These are phyloP conservation scores for Nasonia longicornis DNA, from an alignment of 1,140 invertebrate species.

Conservation along the genomic window DNA sequence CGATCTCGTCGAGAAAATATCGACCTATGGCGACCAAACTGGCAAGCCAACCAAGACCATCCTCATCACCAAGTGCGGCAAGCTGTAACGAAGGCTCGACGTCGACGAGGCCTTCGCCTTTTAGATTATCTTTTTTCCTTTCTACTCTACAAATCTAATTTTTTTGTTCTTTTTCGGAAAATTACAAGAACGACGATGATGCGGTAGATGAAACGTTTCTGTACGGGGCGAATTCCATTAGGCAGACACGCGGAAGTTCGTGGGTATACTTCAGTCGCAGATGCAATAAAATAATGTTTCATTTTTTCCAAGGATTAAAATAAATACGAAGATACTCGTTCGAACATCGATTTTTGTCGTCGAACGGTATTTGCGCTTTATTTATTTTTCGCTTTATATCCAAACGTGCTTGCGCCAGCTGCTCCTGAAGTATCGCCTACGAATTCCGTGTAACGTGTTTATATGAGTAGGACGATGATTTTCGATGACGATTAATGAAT, in stretches of 20 bases:
- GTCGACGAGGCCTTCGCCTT: constrained; percentile 32
- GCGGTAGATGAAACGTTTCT: constrained; percentile 24
- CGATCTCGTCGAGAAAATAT: constrained; percentile 84
- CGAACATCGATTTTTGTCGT: neutral
- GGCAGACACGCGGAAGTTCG: neutral
- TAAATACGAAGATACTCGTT: neutral
- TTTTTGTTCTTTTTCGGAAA: constrained; percentile 28
- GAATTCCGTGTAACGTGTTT: neutral
- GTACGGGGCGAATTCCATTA: neutral
- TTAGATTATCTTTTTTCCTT: constrained; percentile 32
- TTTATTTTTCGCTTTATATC: neutral
- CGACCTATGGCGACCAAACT: constrained; percentile 79
- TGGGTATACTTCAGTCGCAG: neutral
- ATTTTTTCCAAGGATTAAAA: neutral
- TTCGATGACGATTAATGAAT: constrained; percentile 10
- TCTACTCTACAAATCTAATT: neutral
- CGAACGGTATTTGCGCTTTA: neutral
- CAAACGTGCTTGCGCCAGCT: neutral
- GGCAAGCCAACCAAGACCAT: constrained; percentile 83
- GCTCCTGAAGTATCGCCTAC: neutral
- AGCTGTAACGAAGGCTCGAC: constrained; percentile 69
- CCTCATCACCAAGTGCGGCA: constrained; percentile 81
- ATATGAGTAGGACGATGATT: neutral
- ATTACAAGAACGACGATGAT: neutral
- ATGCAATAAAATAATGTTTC: neutral